Base-by-base conservation (phyloP, 2,888 invertebrate species). In the Choreutis nemorana region DNA sequence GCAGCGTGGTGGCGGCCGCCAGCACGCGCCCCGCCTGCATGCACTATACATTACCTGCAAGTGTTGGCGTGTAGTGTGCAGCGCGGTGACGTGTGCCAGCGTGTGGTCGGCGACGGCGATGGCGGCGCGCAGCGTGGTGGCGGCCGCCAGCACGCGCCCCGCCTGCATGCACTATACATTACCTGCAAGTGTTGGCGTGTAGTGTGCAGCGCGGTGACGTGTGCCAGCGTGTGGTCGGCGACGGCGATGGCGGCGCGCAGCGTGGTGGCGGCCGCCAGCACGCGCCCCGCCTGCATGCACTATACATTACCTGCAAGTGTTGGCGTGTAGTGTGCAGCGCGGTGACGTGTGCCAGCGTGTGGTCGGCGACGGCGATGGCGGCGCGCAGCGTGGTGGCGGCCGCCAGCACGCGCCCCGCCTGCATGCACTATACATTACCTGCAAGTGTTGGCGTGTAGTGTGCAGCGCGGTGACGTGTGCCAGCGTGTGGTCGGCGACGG, bases 121-220 rank as follows among this genome's bases (percentile, higher is more conserved):
- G 1, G 78, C 78, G 0, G 51, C 57, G 20, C 52, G 55, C 20
- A 87, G 61, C 23, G 91, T 82, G 50, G 89, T 84, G n/a, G 94
- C 92, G 14, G 93, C 94, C 52, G 89, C 90, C 34, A 94, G 73
- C 63, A 92, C 94, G 40, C 92, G 88, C 37, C 92, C 92, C 37
- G 55, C 14, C n/a, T n/a, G n/a, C n/a, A n/a, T n/a, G n/a, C n/a
- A n/a, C n/a, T n/a, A n/a, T n/a, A n/a, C n/a, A n/a, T n/a, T 80
- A 81, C 90, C 63, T 71, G 85, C 26, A 96, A 64, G 45, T 94
- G 93, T 24, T 78, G 77, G 32, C 89, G 84, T 3, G 95, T 82
- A 52, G 94, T 90, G 37, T 87, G 82, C 14, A 97, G 73, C 3
- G 92, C 96, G 49, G 92, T 91, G 1, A 96, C 91, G 32, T 87